A percentile compares a stretch with the other conserved stretches of the same genome.
phyloP scores from a whole-genome alignment of 2,113 vertebrate genomes.

The Dermatemys mawii region DNA sequence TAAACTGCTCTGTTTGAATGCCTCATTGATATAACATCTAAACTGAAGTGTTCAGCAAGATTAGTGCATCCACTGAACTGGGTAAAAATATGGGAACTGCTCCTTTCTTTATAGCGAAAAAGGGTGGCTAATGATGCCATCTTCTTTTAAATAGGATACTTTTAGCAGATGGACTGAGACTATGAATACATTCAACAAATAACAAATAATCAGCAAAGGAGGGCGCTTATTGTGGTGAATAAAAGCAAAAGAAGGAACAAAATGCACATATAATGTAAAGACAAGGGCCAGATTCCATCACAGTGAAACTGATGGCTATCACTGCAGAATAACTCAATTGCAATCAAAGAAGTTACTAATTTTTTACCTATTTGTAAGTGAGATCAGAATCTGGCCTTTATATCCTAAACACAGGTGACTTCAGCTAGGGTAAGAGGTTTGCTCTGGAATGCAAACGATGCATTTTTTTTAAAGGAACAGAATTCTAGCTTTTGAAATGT shows the following conservation, averaged over 20 bases:
- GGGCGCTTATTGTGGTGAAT: conserved; percentile 40
- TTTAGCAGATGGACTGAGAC: conserved; percentile 83
- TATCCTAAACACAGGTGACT: not conserved
- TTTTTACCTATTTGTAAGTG: not conserved
- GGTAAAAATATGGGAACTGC: conserved; percentile 79
- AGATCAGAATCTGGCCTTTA: conserved; percentile 25
- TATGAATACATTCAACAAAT: conserved; percentile 72
- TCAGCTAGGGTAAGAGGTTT: conserved; percentile 26
- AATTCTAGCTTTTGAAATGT: conserved; percentile 50
- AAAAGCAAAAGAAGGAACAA: conserved; percentile 29
- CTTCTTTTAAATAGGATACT: conserved; percentile 78
- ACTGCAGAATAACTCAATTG: conserved; percentile 25
- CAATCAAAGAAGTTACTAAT: not conserved
- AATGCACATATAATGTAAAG: conserved; percentile 24
- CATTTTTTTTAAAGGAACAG: conserved; percentile 11
- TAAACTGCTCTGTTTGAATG: conserved; percentile 86
- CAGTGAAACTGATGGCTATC: conserved; percentile 27
- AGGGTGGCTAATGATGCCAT: conserved; percentile 73
- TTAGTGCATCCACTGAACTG: conserved; percentile 83
- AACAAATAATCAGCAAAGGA: conserved; percentile 63
- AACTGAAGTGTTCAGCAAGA: conserved; percentile 88
- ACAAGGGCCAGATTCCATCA: not conserved
- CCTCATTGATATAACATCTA: conserved; percentile 86
- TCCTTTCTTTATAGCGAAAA: conserved; percentile 76
- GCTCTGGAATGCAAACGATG: conserved; percentile 58